phyloP scores from a whole-genome alignment of 2,888 invertebrate species.

The Phragmatobia fuliginosa region DNA sequence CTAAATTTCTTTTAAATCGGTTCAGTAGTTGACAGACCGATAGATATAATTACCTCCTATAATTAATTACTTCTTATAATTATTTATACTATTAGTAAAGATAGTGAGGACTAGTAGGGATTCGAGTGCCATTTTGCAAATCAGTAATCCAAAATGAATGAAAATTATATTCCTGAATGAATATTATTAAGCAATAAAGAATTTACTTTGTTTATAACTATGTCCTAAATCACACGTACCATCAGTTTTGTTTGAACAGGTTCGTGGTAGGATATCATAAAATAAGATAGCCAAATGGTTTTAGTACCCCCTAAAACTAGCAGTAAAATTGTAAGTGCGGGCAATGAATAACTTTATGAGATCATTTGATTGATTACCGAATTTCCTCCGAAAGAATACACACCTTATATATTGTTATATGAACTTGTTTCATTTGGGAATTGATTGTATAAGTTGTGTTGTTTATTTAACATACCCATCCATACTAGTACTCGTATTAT shows the following conservation, averaged over 20 bases:
- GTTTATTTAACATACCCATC: not conserved
- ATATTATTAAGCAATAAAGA: constrained; percentile 36
- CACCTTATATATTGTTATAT: constrained; percentile 14
- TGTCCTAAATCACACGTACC: constrained; percentile 64
- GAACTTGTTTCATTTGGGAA: constrained; percentile 5
- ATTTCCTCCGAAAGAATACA: constrained; percentile 57
- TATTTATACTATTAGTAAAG: too few species aligned
- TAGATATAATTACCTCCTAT: too few species aligned
- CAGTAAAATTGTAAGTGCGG: constrained; percentile 76
- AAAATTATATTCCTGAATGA: constrained; percentile 2
- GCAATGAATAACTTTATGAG: constrained; percentile 80
- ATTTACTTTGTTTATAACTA: constrained; percentile 29
- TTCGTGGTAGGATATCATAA: constrained; percentile 72
- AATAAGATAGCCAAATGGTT: constrained; percentile 81
- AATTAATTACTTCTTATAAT: too few species aligned
- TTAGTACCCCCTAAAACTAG: constrained; percentile 79
- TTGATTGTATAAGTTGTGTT: constrained; percentile 1
- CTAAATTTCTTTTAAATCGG: too few species aligned
- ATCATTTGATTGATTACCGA: constrained; percentile 78
- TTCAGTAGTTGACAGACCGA: too few species aligned
- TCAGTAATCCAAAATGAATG: not conserved
- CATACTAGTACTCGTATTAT: too few species aligned
- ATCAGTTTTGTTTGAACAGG: constrained; percentile 71
- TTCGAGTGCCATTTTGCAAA: not conserved
- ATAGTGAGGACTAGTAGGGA: too few species aligned